Evolutionary conservation across 2,797 vertebrate species (phyloP), one percentile per base, ranked within the genome.

Genomic region (Enteromius anoplus): DNA sequence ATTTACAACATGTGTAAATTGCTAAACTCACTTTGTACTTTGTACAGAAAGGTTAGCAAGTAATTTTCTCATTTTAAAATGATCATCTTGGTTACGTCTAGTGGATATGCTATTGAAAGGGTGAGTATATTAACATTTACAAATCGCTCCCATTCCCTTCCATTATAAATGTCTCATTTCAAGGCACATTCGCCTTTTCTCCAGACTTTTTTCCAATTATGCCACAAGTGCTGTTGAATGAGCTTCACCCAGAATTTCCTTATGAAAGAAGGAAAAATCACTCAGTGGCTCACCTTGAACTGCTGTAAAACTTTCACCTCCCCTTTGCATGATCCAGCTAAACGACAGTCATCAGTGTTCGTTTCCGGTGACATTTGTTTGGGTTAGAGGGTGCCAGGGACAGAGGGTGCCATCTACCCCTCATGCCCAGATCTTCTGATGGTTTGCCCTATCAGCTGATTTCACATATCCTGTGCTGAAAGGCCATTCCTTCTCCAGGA

Each of bases 191-290:
- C 3, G 7, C 19, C n/a, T n/a, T 66, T 78, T 78, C 32, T 66
- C 2, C 5, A 34, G 49, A 5, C 1, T 11, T 32, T 32, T 34
- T 72, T 9, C 19, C 19, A 75, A 34, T 34, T 75, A 37, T 55
- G 11, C 19, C 9, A 10, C 17, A 14, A 32, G 15, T 26, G 5
- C 15, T 32, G 37, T 26, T 2, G 37, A 76, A 26, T 58, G 9
- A 62, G 10, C 34, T 47, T 42, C 23, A 37, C 29, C 19, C 23
- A 29, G 45, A 49, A 49, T 37, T 73, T 80, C 78, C 77, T 62
- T 19, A 70, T 79, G 78, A 78, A 86, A 0, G 53, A 80, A 86
- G 84, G 69, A 89, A 85, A 90, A 87, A 85, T 85, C 84, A 81
- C 84, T 89, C 75, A 49, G 34, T 42, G 68, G 58, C 70, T 81